Percentiles rank a stretch among this genome's conserved stretches.
These are phyloP conservation scores for Argya squamiceps DNA, from an alignment of 2,797 vertebrate species.

Conservation along the genomic window DNA sequence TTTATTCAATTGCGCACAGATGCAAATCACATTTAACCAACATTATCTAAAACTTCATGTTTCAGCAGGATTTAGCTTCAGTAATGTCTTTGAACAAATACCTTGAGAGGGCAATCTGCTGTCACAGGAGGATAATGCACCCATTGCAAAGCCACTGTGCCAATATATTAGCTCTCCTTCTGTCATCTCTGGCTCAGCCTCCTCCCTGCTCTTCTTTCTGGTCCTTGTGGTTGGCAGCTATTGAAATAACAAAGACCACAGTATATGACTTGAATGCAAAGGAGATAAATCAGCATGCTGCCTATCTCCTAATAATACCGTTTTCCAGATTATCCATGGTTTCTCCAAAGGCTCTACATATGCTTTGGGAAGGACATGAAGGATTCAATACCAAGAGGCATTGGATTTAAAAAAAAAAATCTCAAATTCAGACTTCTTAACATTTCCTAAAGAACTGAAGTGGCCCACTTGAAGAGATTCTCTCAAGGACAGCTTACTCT, in stretches of 20 bases:
- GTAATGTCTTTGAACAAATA: not conserved
- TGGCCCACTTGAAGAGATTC: not conserved
- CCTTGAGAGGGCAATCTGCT: not conserved
- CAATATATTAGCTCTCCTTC: not conserved
- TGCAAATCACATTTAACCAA: not conserved
- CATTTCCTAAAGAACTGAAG: not conserved
- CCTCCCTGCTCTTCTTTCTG: not conserved
- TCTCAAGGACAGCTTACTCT: not conserved
- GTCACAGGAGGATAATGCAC: not conserved
- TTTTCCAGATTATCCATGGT: not conserved
- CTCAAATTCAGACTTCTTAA: not conserved
- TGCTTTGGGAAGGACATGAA: not conserved
- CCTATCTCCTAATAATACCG: not conserved
- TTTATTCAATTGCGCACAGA: not conserved
- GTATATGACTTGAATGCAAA: conserved; percentile 20
- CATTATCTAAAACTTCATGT: not conserved
- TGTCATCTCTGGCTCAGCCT: conserved; percentile 22
- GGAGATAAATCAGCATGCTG: not conserved
- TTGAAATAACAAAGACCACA: conserved; percentile 9
- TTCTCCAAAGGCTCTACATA: not conserved
- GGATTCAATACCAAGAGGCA: not conserved
- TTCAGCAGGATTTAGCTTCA: not conserved
- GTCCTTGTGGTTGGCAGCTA: conserved; percentile 24
- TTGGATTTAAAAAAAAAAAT: not conserved
- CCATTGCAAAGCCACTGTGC: not conserved